A percentile compares a stretch with the other conserved stretches of the same genome.
Conservation (phyloP, 2,797 vertebrate genomes). For the Zalophus californianus region DNA sequence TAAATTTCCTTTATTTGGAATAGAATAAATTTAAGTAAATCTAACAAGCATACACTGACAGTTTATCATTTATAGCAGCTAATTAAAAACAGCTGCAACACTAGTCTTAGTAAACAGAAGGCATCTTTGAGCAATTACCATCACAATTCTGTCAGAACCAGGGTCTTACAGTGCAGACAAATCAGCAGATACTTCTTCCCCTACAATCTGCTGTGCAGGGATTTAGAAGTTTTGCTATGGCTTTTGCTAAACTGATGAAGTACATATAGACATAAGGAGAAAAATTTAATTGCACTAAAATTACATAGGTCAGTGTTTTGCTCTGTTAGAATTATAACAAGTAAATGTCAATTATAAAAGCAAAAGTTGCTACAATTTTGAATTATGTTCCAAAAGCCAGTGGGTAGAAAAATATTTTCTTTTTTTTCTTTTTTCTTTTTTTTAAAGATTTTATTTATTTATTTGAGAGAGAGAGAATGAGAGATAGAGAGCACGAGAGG, state of each 20-base stretch:
- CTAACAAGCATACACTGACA: neutral
- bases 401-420: neutral
- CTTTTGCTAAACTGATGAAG: slow-evolving; percentile 59
- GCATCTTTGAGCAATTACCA: neutral
- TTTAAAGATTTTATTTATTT: no score
- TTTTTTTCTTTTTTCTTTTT: no score
- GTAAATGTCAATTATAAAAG: slow-evolving; percentile 52
- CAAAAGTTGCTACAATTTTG: slow-evolving; percentile 69
- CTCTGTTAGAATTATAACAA: slow-evolving; percentile 62
- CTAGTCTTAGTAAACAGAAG: neutral
- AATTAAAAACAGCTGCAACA: slow-evolving; percentile 35
- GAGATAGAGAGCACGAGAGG: no score
- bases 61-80: slow-evolving; percentile 45
- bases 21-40: neutral
- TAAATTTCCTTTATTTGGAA: slow-evolving; percentile 46
- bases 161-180: neutral
- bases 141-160: neutral
- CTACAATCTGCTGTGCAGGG: neutral
- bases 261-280: neutral
- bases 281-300: slow-evolving; percentile 53
- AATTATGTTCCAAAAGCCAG: slow-evolving; percentile 69
- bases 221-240: slow-evolving; percentile 38
- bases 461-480: no score
- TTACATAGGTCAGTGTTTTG: slow-evolving; percentile 54
- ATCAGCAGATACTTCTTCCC: neutral